These are phyloP conservation scores for Trissoscelio sp. DNA, from an alignment of 2,888 invertebrate genomes.

Conservation along the genomic window DNA sequence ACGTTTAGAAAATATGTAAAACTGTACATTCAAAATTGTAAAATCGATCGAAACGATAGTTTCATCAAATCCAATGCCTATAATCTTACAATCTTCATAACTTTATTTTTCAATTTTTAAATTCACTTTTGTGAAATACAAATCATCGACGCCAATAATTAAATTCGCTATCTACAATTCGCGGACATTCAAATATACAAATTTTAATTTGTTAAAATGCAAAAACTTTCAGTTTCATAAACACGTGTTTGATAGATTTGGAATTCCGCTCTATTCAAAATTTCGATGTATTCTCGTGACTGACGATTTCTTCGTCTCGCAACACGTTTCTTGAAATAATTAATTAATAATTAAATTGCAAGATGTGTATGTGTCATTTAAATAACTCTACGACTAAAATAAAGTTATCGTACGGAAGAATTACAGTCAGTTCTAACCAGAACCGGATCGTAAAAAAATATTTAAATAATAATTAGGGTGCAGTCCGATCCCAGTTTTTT, in stretches of 20 bases:
- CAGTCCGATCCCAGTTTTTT: slow-evolving; percentile 20
- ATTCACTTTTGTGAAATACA: not conserved
- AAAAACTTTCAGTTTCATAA: slow-evolving; percentile 7
- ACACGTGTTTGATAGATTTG: not conserved
- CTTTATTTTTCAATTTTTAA: not conserved
- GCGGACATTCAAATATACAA: slow-evolving; percentile 27
- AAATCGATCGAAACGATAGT: slow-evolving; percentile 1
- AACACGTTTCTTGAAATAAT: not conserved
- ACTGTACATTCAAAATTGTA: slow-evolving; percentile 16
- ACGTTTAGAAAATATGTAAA: slow-evolving; percentile 19
- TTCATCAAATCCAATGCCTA: slow-evolving; percentile 14
- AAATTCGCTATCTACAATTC: slow-evolving; percentile 47
- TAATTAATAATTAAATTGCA: not conserved
- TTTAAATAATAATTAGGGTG: not conserved
- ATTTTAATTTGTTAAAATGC: slow-evolving; percentile 8
- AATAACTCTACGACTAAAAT: slow-evolving; percentile 32
- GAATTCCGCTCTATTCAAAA: slow-evolving; percentile 8
- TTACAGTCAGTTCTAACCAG: slow-evolving; percentile 46
- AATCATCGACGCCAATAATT: not conserved
- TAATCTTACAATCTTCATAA: not conserved
- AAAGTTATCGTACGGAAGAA: slow-evolving; percentile 46
- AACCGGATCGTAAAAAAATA: slow-evolving; percentile 6
- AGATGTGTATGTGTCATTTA: slow-evolving; percentile 16
- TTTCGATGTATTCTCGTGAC: slow-evolving; percentile 48
- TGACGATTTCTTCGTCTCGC: too few relatives aligned